These are phyloP conservation scores for Rhynchonycteris naso DNA, from an alignment of 2,797 vertebrate species.

Conservation along the genomic window DNA sequence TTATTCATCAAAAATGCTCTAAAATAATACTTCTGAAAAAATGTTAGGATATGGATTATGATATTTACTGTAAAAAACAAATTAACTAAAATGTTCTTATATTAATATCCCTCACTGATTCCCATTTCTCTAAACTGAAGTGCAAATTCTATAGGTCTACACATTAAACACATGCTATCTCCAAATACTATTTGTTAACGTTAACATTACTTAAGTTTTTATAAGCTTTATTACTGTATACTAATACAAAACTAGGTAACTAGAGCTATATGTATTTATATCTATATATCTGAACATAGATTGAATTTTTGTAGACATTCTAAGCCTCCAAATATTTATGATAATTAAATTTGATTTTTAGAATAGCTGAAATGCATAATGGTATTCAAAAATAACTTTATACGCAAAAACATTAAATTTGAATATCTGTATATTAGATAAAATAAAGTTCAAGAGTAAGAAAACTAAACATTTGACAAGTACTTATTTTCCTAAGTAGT, in stretches of 20 bases:
- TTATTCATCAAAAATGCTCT: neutral
- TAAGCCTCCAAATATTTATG: conserved; percentile 16
- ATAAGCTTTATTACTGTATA: neutral
- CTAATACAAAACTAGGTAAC: neutral
- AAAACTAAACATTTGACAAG: neutral
- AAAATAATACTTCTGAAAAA: neutral
- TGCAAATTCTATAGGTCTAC: neutral
- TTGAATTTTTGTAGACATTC: neutral
- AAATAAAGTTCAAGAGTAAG: neutral
- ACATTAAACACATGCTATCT: neutral
- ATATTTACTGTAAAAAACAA: neutral
- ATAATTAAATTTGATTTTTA: neutral
- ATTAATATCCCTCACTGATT: neutral
- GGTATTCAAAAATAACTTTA: neutral
- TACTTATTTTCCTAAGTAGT: neutral
- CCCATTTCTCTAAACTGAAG: neutral
- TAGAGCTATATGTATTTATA: neutral
- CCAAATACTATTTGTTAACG: neutral
- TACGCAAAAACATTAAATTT: neutral
- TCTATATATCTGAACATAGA: no score
- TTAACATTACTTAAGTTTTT: neutral
- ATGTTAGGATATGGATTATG: neutral
- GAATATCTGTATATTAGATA: neutral
- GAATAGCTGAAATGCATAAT: neutral
- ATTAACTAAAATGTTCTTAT: neutral